Percentiles rank a stretch among this genome's conserved stretches.
These are phyloP conservation scores for Strix uralensis DNA, from an alignment of 2,113 vertebrate species.

Conservation along the genomic window DNA sequence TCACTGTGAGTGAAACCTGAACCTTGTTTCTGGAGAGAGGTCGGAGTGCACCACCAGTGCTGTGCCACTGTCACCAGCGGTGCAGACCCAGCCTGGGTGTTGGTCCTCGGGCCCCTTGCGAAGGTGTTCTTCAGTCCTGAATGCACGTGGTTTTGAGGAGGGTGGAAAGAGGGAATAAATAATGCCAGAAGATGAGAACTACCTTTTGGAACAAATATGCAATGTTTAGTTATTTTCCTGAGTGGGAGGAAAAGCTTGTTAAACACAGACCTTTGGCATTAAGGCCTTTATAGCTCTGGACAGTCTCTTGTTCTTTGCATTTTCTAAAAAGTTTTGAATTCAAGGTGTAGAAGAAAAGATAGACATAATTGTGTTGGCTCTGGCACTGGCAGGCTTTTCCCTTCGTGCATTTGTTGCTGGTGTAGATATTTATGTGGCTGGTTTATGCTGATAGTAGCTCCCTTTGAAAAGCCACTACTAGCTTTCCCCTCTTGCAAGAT, in stretches of 20 bases:
- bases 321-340: background rate
- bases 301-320: background rate
- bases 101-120: rapidly evolving
- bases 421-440: background rate
- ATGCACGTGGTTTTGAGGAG: background rate
- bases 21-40: background rate
- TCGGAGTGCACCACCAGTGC: rapidly evolving
- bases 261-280: background rate
- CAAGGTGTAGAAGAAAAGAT: background rate
- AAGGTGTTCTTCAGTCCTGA: background rate
- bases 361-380: background rate
- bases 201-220: background rate
- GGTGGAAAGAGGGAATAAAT: background rate
- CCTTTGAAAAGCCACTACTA: background rate
- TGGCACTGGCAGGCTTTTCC: background rate
- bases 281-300: background rate
- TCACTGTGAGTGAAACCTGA: background rate
- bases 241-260: background rate
- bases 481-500: background rate
- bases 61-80: rapidly evolving
- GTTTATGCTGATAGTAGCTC: background rate
- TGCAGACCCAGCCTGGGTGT: background rate
- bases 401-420: background rate
- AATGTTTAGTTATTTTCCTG: background rate
- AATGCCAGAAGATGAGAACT: background rate